Percentiles rank a stretch among this genome's conserved stretches.
phyloP scores from a whole-genome alignment of 2,113 vertebrate species.

The Thryonomys swinderianus region DNA sequence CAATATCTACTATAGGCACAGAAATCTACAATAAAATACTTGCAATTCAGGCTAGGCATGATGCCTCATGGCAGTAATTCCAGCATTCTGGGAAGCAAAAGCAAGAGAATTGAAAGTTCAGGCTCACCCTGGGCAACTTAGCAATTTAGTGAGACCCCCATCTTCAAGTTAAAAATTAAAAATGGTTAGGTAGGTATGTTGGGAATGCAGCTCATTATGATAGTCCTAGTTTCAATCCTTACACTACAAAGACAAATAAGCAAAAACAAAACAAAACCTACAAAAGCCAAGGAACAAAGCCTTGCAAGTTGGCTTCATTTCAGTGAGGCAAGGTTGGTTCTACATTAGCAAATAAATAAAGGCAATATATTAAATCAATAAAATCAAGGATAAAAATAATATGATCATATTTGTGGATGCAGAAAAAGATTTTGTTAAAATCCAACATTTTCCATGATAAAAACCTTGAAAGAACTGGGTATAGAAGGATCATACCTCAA shows the following conservation, averaged over 20 bases:
- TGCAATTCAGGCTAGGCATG: neutral
- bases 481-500: neutral
- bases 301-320: neutral
- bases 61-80: neutral
- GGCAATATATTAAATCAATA: neutral
- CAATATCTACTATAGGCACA: neutral
- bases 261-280: neutral
- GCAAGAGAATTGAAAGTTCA: neutral
- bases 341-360: neutral
- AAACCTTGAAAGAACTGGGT: neutral
- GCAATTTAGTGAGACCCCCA: neutral
- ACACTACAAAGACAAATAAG: neutral
- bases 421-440: neutral
- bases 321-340: neutral
- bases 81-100: neutral
- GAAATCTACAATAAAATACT: neutral
- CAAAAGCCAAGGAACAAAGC: neutral
- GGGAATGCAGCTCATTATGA: neutral
- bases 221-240: neutral
- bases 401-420: neutral
- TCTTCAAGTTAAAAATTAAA: neutral
- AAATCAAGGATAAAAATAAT: neutral
- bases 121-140: neutral
- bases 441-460: neutral
- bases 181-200: neutral